These are phyloP conservation scores for Pseudolycoriella hygida DNA, from an alignment of 2,888 invertebrate species.

Conservation along the genomic window DNA sequence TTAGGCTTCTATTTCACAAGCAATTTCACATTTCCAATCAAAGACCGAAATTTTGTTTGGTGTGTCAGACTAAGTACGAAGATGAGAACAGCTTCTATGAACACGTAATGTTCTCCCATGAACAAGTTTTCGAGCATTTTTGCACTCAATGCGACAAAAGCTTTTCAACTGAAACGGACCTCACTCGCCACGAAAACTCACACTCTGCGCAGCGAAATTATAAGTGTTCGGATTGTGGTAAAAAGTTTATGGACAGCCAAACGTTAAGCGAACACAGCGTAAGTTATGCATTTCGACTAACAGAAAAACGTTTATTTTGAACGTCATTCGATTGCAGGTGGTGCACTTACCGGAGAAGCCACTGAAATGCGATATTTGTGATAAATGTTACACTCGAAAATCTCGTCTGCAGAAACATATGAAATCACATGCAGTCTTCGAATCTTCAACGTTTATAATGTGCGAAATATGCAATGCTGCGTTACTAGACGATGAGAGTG, in stretches of 20 bases:
- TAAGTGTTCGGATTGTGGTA: background rate
- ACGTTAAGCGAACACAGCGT: background rate
- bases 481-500: background rate
- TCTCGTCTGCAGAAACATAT: slow-evolving; percentile 2
- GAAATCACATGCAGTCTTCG: background rate
- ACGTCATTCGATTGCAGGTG: background rate
- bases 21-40: slow-evolving; percentile 2
- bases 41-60: slow-evolving; percentile 1
- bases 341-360: background rate
- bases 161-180: background rate
- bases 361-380: background rate
- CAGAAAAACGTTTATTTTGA: too few species aligned
- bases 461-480: slow-evolving; percentile 1
- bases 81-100: background rate
- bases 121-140: slow-evolving; percentile 2
- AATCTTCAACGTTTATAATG: background rate
- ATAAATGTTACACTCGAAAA: background rate
- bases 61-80: background rate
- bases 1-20: background rate
- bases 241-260: slow-evolving; percentile 1
- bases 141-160: background rate
- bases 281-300: too few species aligned
- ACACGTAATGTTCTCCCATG: slow-evolving; percentile 4
- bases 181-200: background rate
- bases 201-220: background rate